Evolutionary conservation across 2,888 invertebrate genomes (phyloP), one percentile per base, ranked within the genome.

Genomic region (Hyalella azteca): DNA sequence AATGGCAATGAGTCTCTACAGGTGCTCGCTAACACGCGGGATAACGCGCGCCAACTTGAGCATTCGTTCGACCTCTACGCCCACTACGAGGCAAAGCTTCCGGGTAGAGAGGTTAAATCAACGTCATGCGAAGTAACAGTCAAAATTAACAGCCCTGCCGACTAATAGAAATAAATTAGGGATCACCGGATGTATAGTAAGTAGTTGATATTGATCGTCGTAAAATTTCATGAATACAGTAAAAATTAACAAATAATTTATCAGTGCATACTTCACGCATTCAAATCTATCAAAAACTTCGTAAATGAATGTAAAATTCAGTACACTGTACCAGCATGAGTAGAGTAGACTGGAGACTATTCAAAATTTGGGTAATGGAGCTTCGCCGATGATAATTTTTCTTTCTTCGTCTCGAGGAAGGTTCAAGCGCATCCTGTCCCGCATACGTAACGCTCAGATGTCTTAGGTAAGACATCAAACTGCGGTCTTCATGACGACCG

Each of bases 1-100:
- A 66, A 66, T 66, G 39, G 66, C 39, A 7, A 32, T 19, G 66
- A 19, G 36, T n/a, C 45, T 45, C 66, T 36, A 36, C 66, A 66
- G 66, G 36, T 66, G 36, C 36, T 11, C 66, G 4, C 66, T 5
- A 19, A 29, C 66, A 36, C 66, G 29, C 36, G 39, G 39, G 36
- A 66, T 66, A 36, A 66, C 66, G n/a, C 66, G 66, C 3, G 66
- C 66, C 66, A 66, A 66, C 66, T 66, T 66, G 36, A 66, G 66
- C 66, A 36, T 11, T 15, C 9, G 11, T 11, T 11, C 45, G 45
- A 1, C 66, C 36, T 36, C 7, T 19, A 36, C 66, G 19, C 66
- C 45, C 45, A 45, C 9, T 45, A 45, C 45, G 15, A n/a, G n/a
- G n/a, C n/a, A n/a, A n/a, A n/a, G n/a, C n/a, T n/a, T n/a, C n/a